A percentile compares a stretch with the other conserved stretches of the same genome.
Evolutionary conservation across 2,113 vertebrate genomes (phyloP).

Genomic region (Rousettus leschenaultii): DNA sequence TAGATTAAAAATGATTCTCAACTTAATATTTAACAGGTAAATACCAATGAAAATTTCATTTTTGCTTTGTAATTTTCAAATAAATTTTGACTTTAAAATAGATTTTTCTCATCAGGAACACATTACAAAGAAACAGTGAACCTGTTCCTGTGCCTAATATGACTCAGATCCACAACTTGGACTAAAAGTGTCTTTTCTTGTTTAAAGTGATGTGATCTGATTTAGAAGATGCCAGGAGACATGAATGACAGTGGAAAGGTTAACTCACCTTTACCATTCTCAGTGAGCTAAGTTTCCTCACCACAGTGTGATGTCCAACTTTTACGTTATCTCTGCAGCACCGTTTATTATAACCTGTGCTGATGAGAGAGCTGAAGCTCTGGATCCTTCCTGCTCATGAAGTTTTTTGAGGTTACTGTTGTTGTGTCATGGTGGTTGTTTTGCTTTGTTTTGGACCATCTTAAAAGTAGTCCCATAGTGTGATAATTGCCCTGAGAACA

Average conservation of each 20-base stretch:
- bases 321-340: neutral
- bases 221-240: neutral
- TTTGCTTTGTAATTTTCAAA: neutral
- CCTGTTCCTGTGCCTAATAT: neutral
- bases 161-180: neutral
- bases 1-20: neutral
- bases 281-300: neutral
- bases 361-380: neutral
- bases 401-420: neutral
- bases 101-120: neutral
- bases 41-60: neutral
- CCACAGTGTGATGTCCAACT: neutral
- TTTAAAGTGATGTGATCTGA: neutral
- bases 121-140: neutral
- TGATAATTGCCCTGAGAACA: neutral
- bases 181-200: neutral
- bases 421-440: neutral
- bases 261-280: neutral
- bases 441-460: neutral
- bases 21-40: neutral
- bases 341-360: neutral
- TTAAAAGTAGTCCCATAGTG: accelerated
- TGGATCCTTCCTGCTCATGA: neutral
- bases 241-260: neutral
- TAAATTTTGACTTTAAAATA: neutral